Conservation (phyloP, 1,140 invertebrate species). For the Listronotus oregonensis region DNA sequence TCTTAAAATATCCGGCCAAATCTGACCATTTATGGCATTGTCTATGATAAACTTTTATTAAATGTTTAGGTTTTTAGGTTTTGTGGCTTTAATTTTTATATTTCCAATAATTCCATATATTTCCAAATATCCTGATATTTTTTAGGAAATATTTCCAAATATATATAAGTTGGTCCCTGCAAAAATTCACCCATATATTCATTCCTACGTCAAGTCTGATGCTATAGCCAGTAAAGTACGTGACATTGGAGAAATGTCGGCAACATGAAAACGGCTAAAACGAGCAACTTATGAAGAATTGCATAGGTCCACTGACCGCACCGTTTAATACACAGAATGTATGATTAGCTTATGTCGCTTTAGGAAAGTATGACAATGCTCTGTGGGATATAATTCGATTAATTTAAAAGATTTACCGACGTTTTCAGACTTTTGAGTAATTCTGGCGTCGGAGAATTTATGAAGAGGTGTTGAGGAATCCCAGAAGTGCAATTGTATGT, state of each 20-base stretch:
- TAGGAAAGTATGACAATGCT: slow-evolving; percentile 19
- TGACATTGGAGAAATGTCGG: slow-evolving; percentile 34
- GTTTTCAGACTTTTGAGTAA: slow-evolving; percentile 23
- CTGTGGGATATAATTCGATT: slow-evolving; percentile 34
- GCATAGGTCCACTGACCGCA: slow-evolving; percentile 40
- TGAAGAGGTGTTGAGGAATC: slow-evolving; percentile 39
- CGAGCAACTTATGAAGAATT: slow-evolving; percentile 30
- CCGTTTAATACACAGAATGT: slow-evolving; percentile 36
- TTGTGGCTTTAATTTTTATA: too few species aligned
- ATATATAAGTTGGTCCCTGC: too few species aligned
- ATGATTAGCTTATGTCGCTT: slow-evolving; percentile 35
- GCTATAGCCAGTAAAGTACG: slow-evolving; percentile 33
- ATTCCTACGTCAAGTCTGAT: slow-evolving; percentile 1
- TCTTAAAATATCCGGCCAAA: too few species aligned
- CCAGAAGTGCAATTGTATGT: slow-evolving; percentile 24
- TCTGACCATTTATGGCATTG: too few species aligned
- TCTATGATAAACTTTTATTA: too few species aligned
- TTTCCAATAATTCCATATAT: too few species aligned
- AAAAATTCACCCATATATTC: too few species aligned
- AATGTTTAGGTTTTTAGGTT: too few species aligned
- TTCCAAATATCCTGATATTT: too few species aligned
- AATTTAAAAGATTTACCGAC: slow-evolving; percentile 20
- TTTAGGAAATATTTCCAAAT: too few species aligned
- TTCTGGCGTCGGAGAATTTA: slow-evolving; percentile 33
- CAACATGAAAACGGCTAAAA: slow-evolving; percentile 22